phyloP scores from a whole-genome alignment of 2,113 vertebrate species.

The Aldabrachelys gigantea region DNA sequence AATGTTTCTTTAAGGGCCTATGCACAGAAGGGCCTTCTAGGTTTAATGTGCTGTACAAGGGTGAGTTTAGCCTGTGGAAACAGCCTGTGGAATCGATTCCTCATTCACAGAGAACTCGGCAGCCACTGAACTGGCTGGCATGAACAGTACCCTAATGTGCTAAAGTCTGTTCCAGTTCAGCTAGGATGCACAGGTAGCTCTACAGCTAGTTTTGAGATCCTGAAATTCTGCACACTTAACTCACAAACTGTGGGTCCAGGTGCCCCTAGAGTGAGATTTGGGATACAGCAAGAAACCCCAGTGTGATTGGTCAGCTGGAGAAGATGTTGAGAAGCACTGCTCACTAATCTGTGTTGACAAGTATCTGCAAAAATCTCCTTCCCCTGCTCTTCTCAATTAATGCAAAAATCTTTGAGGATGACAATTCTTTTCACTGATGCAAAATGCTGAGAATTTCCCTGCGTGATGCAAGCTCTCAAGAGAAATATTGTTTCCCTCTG shows the following conservation, averaged over 20 bases:
- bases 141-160: background rate
- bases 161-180: background rate
- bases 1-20: background rate
- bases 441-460: background rate
- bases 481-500: background rate
- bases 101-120: background rate
- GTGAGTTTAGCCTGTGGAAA: background rate
- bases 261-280: conserved; percentile 41
- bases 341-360: background rate
- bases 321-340: background rate
- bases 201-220: background rate
- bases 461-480: accelerated
- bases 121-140: background rate
- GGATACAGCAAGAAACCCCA: conserved; percentile 53
- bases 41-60: background rate
- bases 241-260: background rate
- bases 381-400: background rate
- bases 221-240: background rate
- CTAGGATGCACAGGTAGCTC: background rate
- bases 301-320: conserved; percentile 47
- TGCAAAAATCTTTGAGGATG: background rate
- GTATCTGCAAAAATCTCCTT: background rate
- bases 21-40: too few species aligned
- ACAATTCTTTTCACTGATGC: background rate
- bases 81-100: background rate